Base-by-base conservation (phyloP, 2,888 invertebrate species). In the Norana najaformis region DNA sequence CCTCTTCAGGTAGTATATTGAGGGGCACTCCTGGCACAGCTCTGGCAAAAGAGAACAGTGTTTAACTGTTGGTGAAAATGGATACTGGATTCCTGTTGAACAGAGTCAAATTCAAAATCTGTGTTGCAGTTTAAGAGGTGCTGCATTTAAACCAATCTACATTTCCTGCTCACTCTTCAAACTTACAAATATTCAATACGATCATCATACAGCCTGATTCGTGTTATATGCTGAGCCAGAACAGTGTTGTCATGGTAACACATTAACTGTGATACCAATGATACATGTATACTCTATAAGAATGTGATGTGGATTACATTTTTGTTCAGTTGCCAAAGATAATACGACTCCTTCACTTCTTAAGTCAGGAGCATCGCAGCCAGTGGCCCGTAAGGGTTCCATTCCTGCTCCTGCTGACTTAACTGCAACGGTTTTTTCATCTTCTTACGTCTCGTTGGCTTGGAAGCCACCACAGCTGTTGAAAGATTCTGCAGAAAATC, bases 381-480 rank as follows among this genome's bases (percentile, higher is more conserved):
- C 69, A n/a, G 69, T 85, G 85, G 36, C 37, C 20, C 85, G 37
- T 35, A 85, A 85, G 37, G 36, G 6, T 36, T 85, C 37, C 36
- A 88, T 88, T 53, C 96, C 97, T 82, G 95, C 97, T 83, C 98
- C 98, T 0, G 95, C 96, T 91, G 96, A 96, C 92, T 95, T 98
- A 90, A 96, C 96, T 92, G 97, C 98, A 8, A 96, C 97, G 92
- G 96, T 98, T 92, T 96, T 97, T 88, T 97, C 97, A 93, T 97
- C 97, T 39, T 96, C 98, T 91, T 98, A 98, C 94, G 97, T 98
- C 83, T 97, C 97, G 8, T 95, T 99, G 89, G 97, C 97, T 92
- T 99, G 99, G 99, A 96, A 97, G 94, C 96, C 97, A 92, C 98
- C 99, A 0, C 92, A 94, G 34, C 93, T 93, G 35, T 89, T 92